Conservation (phyloP, 1,140 invertebrate species). For the honey bee (Apis mellifera) region DNA sequence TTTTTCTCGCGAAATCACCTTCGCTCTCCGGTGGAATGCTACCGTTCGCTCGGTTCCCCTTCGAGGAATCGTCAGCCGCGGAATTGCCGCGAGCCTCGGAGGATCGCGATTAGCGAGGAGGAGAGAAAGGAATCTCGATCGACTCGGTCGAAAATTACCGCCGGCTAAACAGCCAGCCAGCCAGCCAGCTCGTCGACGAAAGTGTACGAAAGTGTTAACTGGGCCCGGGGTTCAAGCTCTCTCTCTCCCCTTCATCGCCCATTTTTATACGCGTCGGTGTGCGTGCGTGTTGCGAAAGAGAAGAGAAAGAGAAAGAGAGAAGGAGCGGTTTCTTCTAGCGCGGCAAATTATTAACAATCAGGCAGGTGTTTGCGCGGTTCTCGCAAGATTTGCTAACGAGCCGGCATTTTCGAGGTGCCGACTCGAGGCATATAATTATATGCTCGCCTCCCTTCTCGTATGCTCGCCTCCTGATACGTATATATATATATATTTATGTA, state of each 20-base stretch:
- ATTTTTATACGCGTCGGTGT: conserved; percentile 28
- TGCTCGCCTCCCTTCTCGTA: conserved; percentile 65
- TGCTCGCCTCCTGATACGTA: conserved; percentile 51
- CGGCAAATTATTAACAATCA: conserved; percentile 75
- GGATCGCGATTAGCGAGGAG: conserved; percentile 14
- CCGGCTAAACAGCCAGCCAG: conserved; percentile 26
- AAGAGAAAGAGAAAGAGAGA: not conserved
- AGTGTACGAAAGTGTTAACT: conserved; percentile 35
- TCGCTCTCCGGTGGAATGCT: conserved; percentile 25
- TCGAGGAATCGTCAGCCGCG: conserved; percentile 7
- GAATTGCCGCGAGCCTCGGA: conserved; percentile 27
- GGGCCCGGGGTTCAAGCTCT: not conserved
- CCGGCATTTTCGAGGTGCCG: conserved; percentile 71
- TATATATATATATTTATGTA: too few relatives aligned
- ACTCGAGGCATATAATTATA: conserved; percentile 74
- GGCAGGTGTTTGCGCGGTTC: conserved; percentile 72
- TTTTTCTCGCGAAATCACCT: conserved; percentile 16
- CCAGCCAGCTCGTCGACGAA: not conserved
- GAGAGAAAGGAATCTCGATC: conserved; percentile 39
- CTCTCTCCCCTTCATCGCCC: not conserved
- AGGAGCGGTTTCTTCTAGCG: conserved; percentile 46
- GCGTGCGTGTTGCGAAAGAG: conserved; percentile 2
- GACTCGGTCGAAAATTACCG: conserved; percentile 25
- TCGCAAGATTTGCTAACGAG: conserved; percentile 73
- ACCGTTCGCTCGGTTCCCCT: conserved; percentile 3